Conservation (phyloP, 2,888 invertebrate species). For the Tineola bisselliella region DNA sequence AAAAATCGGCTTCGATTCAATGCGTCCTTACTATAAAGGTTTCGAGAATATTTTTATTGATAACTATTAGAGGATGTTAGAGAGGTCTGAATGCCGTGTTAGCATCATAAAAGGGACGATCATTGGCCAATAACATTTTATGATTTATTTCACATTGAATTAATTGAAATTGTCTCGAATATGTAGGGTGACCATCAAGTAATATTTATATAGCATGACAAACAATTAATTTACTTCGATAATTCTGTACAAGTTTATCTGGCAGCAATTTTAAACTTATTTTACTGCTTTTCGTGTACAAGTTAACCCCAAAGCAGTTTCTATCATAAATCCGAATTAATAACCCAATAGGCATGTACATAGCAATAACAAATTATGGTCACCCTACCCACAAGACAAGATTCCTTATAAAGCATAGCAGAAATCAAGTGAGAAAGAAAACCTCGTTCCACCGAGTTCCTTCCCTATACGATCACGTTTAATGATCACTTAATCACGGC, state of each 20-base stretch:
- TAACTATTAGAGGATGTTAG: slow-evolving; percentile 8
- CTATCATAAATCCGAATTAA: too few relatives aligned
- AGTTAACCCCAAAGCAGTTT: too few relatives aligned
- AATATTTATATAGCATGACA: not conserved
- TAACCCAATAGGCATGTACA: too few relatives aligned
- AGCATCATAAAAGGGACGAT: slow-evolving; percentile 9
- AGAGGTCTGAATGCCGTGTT: not conserved
- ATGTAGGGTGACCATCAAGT: slow-evolving; percentile 3
- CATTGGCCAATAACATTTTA: slow-evolving; percentile 12
- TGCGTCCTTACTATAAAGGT: slow-evolving; percentile 2
- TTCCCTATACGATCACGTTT: slow-evolving; percentile 34
- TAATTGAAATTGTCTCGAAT: not conserved
- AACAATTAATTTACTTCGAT: too few relatives aligned
- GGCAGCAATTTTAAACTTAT: too few relatives aligned
- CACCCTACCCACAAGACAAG: slow-evolving; percentile 14
- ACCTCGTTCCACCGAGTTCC: not conserved
- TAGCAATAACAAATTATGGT: not conserved
- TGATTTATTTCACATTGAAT: slow-evolving; percentile 12
- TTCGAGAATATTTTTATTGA: not conserved
- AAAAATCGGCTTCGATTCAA: not conserved
- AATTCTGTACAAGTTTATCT: too few relatives aligned
- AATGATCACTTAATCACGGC: slow-evolving; percentile 47
- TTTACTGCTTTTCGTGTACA: too few relatives aligned
- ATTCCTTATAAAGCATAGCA: slow-evolving; percentile 17
- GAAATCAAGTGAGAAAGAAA: not conserved